Evolutionary conservation across 2,888 invertebrate genomes (phyloP).

Genomic region (Microplitis deprimator): DNA sequence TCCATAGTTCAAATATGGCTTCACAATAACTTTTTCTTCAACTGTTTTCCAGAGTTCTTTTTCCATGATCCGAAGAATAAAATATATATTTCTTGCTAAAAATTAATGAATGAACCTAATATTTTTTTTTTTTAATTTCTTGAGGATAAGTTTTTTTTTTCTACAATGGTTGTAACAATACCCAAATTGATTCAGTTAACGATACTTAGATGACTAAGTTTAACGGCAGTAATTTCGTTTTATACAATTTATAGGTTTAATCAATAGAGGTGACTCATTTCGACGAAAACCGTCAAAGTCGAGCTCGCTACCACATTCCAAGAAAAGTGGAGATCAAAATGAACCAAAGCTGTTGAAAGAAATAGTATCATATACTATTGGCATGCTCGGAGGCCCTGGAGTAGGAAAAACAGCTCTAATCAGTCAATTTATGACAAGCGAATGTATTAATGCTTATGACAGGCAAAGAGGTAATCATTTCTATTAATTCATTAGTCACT

Average conservation of each 20-base stretch:
- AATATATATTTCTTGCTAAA: no score
- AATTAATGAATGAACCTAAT: no score
- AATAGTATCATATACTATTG: slow-evolving; percentile 76
- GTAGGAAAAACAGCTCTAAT: slow-evolving; percentile 77
- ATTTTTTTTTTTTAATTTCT: no score
- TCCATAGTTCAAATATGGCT: no score
- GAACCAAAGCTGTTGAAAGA: slow-evolving; percentile 64
- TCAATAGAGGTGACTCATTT: slow-evolving; percentile 95
- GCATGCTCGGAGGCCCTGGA: slow-evolving; percentile 73
- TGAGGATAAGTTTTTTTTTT: no score
- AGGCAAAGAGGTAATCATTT: slow-evolving; percentile 81
- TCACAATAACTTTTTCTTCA: no score
- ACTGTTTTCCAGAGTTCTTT: no score
- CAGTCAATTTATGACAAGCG: slow-evolving; percentile 88
- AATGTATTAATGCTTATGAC: slow-evolving; percentile 94
- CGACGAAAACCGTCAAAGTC: slow-evolving; percentile 87
- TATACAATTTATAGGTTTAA: slow-evolving; percentile 79
- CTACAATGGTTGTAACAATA: no score
- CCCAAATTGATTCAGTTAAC: no score
- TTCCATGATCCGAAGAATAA: no score
- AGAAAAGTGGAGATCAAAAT: background rate
- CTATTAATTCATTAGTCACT: background rate
- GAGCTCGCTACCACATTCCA: slow-evolving; percentile 77
- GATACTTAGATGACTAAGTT: no score
- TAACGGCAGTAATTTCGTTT: background rate